phyloP scores from a whole-genome alignment of 2,888 invertebrate species.

The Micoletzkya japonica region DNA sequence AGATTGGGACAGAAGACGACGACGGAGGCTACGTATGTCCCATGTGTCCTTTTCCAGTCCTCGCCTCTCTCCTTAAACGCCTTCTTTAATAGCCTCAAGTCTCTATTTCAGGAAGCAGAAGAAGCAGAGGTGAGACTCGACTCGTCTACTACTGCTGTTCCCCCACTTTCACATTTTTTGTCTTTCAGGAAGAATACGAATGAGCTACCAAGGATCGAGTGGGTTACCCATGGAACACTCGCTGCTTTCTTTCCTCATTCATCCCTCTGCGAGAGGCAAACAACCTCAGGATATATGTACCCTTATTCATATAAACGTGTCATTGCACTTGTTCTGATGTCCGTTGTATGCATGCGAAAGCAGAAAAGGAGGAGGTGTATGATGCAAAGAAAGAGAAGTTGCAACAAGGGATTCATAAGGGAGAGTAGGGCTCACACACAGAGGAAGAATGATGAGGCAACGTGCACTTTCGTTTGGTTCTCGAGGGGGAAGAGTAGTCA shows the following conservation, averaged over 20 bases:
- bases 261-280: too few relatives aligned
- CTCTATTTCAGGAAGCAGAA: slow-evolving; percentile 12
- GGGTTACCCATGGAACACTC: not conserved
- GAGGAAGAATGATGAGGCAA: not conserved
- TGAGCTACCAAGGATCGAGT: slow-evolving; percentile 19
- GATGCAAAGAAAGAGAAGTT: not conserved
- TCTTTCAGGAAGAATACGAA: slow-evolving; percentile 17
- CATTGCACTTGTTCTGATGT: not conserved
- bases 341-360: not conserved
- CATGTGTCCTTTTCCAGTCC: not conserved
- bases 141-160: not conserved
- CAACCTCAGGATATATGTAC: slow-evolving; percentile 14
- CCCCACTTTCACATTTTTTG: not conserved
- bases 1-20: slow-evolving; percentile 32
- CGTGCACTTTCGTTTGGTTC: too few relatives aligned
- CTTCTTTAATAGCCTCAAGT: not conserved
- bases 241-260: not conserved
- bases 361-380: not conserved
- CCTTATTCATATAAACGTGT: not conserved
- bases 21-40: slow-evolving; percentile 31
- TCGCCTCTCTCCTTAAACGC: not conserved
- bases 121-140: slow-evolving; percentile 17
- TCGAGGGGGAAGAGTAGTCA: too few relatives aligned
- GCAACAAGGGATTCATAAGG: too few relatives aligned
- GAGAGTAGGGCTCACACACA: not conserved